Evolutionary conservation across 2,797 vertebrate species (phyloP).

Genomic region (Lithobates pipiens): DNA sequence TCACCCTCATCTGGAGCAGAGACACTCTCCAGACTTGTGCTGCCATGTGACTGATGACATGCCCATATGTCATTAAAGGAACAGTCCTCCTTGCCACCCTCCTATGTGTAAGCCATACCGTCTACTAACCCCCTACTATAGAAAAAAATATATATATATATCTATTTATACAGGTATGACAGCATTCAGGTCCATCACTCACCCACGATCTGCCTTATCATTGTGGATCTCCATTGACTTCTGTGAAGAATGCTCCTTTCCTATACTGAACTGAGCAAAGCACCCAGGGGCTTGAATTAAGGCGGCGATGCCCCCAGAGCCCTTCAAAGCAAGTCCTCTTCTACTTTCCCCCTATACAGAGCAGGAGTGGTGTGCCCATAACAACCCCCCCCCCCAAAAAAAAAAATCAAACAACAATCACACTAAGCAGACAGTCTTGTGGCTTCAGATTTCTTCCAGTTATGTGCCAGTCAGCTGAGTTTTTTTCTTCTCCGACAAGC

Average conservation of each 20-base stretch:
- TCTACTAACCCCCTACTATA: neutral
- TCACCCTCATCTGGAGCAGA: slow-evolving; percentile 46
- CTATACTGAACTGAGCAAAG: slow-evolving; percentile 68
- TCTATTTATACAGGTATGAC: neutral
- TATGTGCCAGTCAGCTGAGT: slow-evolving; percentile 42
- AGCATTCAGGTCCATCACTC: slow-evolving; percentile 67
- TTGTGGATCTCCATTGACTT: slow-evolving; percentile 70
- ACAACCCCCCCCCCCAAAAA: too few relatives aligned
- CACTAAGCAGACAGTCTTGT: neutral
- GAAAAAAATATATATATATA: too few relatives aligned
- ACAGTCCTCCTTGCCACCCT: neutral
- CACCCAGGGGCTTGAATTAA: slow-evolving; percentile 66
- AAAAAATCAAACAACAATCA: slow-evolving; percentile 13
- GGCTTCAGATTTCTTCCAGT: slow-evolving; percentile 42
- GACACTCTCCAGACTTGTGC: slow-evolving; percentile 36
- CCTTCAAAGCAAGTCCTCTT: neutral
- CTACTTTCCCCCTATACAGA: slow-evolving; percentile 8
- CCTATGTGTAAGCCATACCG: neutral
- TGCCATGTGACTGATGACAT: slow-evolving; percentile 1
- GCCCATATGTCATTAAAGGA: neutral
- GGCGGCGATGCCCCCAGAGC: slow-evolving; percentile 53
- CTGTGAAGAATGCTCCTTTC: slow-evolving; percentile 68
- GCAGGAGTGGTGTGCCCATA: slow-evolving; percentile 38
- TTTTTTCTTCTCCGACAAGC: slow-evolving; percentile 1
- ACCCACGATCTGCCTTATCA: slow-evolving; percentile 67